A percentile compares a stretch with the other conserved stretches of the same genome.
Conservation (phyloP, 2,888 invertebrate species). For the Himalopsyche tibetana region DNA sequence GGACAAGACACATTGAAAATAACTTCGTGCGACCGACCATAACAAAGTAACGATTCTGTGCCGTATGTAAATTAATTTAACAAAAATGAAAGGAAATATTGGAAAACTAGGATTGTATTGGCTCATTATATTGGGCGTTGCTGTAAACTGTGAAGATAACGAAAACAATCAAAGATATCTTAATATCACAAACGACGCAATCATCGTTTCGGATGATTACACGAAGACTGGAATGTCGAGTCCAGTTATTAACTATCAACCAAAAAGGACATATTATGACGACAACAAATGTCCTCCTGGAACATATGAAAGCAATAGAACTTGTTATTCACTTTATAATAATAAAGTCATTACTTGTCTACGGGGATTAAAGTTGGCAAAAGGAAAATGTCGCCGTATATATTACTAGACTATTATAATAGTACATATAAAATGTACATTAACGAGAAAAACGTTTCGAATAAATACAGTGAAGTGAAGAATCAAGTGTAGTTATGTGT, state of each 20-base stretch:
- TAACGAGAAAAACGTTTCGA: too few relatives aligned
- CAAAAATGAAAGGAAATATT: not conserved
- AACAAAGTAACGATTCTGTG: too few relatives aligned
- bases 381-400: not conserved
- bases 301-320: not conserved
- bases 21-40: too few relatives aligned
- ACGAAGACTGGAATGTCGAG: not conserved
- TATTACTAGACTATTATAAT: not conserved
- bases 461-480: too few relatives aligned
- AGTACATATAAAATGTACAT: too few relatives aligned
- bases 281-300: not conserved
- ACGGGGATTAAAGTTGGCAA: not conserved
- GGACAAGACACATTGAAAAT: too few relatives aligned
- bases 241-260: not conserved
- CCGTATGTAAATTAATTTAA: not conserved
- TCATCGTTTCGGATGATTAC: not conserved
- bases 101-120: not conserved
- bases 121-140: not conserved
- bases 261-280: not conserved
- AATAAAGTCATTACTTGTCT: not conserved
- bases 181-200: not conserved
- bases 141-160: not conserved
- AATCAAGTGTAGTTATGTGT: too few relatives aligned
- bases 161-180: not conserved
- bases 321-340: not conserved